These are phyloP conservation scores for Leptopilina syphax DNA, from an alignment of 2,888 invertebrate genomes.

Conservation along the genomic window DNA sequence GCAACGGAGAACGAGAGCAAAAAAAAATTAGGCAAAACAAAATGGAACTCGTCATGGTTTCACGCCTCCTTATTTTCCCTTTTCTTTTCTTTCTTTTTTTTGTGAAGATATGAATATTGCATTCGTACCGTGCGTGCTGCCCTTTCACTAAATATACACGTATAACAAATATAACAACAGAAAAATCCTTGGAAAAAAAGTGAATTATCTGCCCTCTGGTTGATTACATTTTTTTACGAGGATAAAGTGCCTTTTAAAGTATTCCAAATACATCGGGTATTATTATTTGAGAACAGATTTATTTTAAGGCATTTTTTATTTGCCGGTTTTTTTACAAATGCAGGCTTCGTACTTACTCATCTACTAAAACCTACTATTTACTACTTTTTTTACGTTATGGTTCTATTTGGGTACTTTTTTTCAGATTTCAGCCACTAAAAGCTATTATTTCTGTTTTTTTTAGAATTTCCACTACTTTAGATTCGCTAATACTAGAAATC, in stretches of 20 bases:
- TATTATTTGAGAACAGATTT: not conserved
- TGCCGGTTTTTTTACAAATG: too few relatives aligned
- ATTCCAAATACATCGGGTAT: not conserved
- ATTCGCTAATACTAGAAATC: too few relatives aligned
- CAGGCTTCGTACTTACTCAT: too few relatives aligned
- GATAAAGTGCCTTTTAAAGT: not conserved
- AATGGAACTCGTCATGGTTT: conserved; percentile 4
- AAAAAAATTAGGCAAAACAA: not conserved
- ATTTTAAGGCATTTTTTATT: not conserved
- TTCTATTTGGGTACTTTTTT: too few relatives aligned
- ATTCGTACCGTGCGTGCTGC: conserved; percentile 19
- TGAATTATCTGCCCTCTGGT: not conserved
- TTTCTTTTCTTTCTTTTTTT: not conserved
- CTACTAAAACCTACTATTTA: too few relatives aligned
- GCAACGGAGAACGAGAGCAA: too few relatives aligned
- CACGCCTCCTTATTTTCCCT: conserved; percentile 6
- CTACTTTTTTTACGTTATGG: too few relatives aligned
- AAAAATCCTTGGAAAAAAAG: conserved; percentile 18
- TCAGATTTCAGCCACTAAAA: too few relatives aligned
- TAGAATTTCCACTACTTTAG: too few relatives aligned
- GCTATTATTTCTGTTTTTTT: too few relatives aligned
- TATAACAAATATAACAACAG: not conserved
- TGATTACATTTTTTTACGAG: conserved; percentile 6
- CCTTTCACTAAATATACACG: not conserved
- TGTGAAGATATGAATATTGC: not conserved